These are phyloP conservation scores for Spodoptera littoralis DNA, from an alignment of 2,888 invertebrate genomes.

Conservation along the genomic window DNA sequence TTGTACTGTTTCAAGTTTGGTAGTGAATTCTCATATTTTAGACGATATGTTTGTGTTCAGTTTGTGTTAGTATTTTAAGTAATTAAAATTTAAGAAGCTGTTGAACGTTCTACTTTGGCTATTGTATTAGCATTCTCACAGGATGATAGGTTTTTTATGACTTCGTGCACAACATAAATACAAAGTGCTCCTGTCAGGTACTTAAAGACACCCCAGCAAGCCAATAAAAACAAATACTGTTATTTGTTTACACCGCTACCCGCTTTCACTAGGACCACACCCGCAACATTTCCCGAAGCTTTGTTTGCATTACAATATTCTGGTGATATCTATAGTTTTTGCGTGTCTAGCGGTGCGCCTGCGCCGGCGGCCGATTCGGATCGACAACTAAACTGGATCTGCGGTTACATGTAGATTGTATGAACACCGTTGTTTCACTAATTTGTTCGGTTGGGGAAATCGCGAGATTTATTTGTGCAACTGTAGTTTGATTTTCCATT, in stretches of 20 bases:
- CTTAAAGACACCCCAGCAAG: too few relatives aligned
- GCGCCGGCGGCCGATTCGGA: slow-evolving; percentile 60
- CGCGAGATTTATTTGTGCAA: slow-evolving; percentile 54
- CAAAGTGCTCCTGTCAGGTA: too few relatives aligned
- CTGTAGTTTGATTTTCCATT: slow-evolving; percentile 53
- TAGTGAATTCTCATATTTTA: too few relatives aligned
- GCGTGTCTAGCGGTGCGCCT: slow-evolving; percentile 65
- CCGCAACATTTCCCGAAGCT: slow-evolving; percentile 73
- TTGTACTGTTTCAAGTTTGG: too few relatives aligned
- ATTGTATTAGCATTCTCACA: too few relatives aligned
- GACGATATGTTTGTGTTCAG: too few relatives aligned
- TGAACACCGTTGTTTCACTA: slow-evolving; percentile 46
- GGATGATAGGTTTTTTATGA: too few relatives aligned
- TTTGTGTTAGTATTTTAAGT: too few relatives aligned
- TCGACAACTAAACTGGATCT: slow-evolving; percentile 58
- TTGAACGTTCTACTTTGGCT: too few relatives aligned
- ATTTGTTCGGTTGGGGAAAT: slow-evolving; percentile 51
- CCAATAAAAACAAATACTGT: too few relatives aligned
- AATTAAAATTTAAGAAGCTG: too few relatives aligned
- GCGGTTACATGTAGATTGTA: slow-evolving; percentile 63
- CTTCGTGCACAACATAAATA: too few relatives aligned
- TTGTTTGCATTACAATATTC: slow-evolving; percentile 78
- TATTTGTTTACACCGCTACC: slow-evolving; percentile 47
- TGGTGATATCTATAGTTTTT: slow-evolving; percentile 76
- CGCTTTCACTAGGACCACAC: slow-evolving; percentile 48